phyloP scores from a whole-genome alignment of 2,797 vertebrate genomes.

The Sebastolobus alascanus region DNA sequence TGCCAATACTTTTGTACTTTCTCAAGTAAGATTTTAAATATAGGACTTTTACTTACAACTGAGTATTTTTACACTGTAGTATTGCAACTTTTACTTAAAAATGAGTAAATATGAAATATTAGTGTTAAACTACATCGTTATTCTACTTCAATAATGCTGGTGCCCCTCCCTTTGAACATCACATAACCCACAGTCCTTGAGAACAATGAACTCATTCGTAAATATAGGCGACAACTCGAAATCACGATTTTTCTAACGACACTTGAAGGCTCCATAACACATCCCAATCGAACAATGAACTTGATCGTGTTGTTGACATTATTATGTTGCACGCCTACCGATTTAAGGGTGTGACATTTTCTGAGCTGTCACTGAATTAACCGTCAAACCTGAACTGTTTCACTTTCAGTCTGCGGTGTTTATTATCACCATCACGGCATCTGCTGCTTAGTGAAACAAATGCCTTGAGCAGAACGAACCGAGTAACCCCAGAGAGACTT shows the following conservation, averaged over 20 bases:
- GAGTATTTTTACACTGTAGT: not conserved
- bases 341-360: not conserved
- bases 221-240: fast-evolving
- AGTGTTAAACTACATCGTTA: not conserved
- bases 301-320: not conserved
- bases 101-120: too few relatives aligned
- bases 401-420: not conserved
- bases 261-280: slow-evolving; percentile 27
- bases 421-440: slow-evolving; percentile 4
- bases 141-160: not conserved
- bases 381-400: not conserved
- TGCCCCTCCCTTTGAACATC: not conserved
- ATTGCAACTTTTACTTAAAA: not conserved
- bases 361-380: not conserved
- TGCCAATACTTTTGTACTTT: not conserved
- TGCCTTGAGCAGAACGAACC: slow-evolving; percentile 62
- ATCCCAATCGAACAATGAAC: slow-evolving; percentile 24
- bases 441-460: slow-evolving; percentile 35
- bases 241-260: not conserved
- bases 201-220: not conserved
- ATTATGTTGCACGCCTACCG: not conserved
- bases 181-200: not conserved
- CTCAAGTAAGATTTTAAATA: not conserved
- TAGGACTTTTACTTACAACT: not conserved
- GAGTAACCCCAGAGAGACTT: slow-evolving; percentile 46